phyloP scores from a whole-genome alignment of 2,888 invertebrate genomes.

The Sinohyriopsis cumingii region DNA sequence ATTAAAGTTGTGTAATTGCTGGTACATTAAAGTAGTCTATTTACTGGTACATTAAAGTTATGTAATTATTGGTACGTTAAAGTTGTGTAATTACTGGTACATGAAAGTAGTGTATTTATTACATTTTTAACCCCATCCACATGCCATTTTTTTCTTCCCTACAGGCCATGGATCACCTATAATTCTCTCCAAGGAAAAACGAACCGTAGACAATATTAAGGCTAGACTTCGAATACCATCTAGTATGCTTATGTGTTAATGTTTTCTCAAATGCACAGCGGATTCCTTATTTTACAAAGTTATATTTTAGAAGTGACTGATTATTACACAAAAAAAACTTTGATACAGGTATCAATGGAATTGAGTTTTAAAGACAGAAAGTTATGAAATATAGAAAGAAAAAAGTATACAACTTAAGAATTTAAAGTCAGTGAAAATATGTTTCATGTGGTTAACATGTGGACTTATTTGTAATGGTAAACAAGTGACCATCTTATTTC shows the following conservation, averaged over 20 bases:
- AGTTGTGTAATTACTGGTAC: no score
- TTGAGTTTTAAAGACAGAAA: not conserved
- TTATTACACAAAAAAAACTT: no score
- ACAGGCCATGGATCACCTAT: slow-evolving; percentile 48
- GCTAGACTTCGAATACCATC: slow-evolving; percentile 57
- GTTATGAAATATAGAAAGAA: slow-evolving; percentile 1
- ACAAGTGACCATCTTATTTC: not conserved
- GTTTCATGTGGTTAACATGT: not conserved
- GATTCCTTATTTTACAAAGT: no score
- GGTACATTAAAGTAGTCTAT: no score
- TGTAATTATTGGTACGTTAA: no score
- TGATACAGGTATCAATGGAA: no score
- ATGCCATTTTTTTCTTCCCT: slow-evolving; percentile 23
- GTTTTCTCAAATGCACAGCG: not conserved
- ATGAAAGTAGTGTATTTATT: no score
- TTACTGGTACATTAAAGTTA: no score
- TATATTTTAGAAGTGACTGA: no score
- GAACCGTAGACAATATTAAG: slow-evolving; percentile 57
- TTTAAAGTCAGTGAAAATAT: not conserved
- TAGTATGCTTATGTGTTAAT: slow-evolving; percentile 46
- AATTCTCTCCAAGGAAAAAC: slow-evolving; percentile 55
- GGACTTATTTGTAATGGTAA: not conserved
- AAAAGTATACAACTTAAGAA: not conserved
- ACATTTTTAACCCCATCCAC: no score
- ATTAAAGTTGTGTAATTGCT: no score